Base-by-base conservation (phyloP, 1,140 invertebrate species). In the Littorina saxatilis region DNA sequence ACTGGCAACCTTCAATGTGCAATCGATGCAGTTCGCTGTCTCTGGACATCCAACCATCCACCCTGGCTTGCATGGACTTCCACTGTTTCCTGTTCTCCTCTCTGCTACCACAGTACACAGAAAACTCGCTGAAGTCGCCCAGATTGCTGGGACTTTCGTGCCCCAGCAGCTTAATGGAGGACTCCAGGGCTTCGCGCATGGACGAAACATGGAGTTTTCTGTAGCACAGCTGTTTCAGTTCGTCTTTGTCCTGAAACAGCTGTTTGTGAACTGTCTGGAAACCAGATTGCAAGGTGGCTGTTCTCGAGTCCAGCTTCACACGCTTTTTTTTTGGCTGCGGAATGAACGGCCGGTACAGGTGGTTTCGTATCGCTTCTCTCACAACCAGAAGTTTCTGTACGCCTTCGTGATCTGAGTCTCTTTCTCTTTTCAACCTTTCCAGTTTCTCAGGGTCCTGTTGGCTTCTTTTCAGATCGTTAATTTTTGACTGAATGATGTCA, bases 341-440 rank as follows among this genome's bases (percentile, higher is more conserved):
- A 13, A 63, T 61, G 37, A 58, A 39, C 5, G 76, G 77, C 32
- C 82, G 66, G 40, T 58, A 73, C 20, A 79, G 40, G 9, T 79
- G 76, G 73, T 83, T 83, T 23, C 72, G 55, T 39, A 83, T 79
- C 4, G 76, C 78, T 75, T 83, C 82, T 39, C 78, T 32, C 11
- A 75, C 58, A 23, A n/a, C 39, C 39, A 79, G 55, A 58, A 83
- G 58, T 35, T 40, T 68, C 27, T 55, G 76, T 7, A 83, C 37
- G 15, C 9, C 23, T 20, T 83, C 70, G n/a, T 73, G 70, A 40
- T 47, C 32, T 7, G 5, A 20, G 61, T 83, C 77, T 47, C 82
- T 23, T 5, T 79, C 63, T 43, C 43, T 23, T 27, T 63, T 63
- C 35, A 63, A 17, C 43, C 9, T 58, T 1, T 35, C 3, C 39